Percentiles rank a stretch among this genome's conserved stretches.
phyloP scores from a whole-genome alignment of 2,888 invertebrate species.

The Epinotia bilunana region DNA sequence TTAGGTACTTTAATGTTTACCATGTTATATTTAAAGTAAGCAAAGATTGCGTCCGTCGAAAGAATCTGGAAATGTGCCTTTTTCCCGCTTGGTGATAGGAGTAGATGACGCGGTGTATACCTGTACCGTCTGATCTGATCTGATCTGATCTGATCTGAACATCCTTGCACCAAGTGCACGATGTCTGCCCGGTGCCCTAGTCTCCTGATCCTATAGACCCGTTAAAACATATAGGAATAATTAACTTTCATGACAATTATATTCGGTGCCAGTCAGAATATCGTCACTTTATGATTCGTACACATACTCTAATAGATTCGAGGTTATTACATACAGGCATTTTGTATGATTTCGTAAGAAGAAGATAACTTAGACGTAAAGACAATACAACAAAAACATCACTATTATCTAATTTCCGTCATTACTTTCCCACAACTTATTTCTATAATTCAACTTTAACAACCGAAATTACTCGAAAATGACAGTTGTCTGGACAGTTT shows the following conservation, averaged over 20 bases:
- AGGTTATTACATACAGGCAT: neutral
- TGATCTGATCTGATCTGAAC: too few species aligned
- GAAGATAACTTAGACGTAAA: neutral
- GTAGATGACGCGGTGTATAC: too few species aligned
- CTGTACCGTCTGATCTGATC: too few species aligned
- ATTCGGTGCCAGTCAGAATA: constrained; percentile 13
- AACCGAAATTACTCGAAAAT: constrained; percentile 56
- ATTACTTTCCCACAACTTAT: constrained; percentile 27
- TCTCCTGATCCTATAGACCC: too few species aligned
- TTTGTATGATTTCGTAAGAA: neutral
- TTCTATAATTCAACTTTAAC: constrained; percentile 47
- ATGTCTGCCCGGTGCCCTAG: too few species aligned
- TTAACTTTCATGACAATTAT: neutral
- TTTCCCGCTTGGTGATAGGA: too few species aligned
- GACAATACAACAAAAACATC: constrained; percentile 12
- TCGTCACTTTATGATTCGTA: neutral
- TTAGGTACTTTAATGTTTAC: too few species aligned
- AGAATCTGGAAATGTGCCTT: too few species aligned
- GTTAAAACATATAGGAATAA: too few species aligned
- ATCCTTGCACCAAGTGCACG: too few species aligned
- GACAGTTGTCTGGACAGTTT: constrained; percentile 54
- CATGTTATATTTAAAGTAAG: too few species aligned
- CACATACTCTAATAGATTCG: constrained; percentile 1
- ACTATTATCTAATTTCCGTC: constrained; percentile 14
- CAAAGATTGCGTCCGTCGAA: too few species aligned